These are phyloP conservation scores for Tylochromis polylepis DNA, from an alignment of 2,113 vertebrate species.

Conservation along the genomic window DNA sequence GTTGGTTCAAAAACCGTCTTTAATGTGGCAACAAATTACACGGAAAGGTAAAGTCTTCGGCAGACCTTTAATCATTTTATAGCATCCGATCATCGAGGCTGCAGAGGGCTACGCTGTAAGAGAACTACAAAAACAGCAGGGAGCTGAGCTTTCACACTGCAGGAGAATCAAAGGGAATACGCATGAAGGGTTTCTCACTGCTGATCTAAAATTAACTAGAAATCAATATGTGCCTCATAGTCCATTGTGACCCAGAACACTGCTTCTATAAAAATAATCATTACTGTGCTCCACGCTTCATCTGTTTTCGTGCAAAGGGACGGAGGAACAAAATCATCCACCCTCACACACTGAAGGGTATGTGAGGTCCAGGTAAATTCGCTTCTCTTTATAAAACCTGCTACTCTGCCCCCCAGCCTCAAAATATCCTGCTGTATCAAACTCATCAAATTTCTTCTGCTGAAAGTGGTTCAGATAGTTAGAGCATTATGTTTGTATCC, in stretches of 20 bases:
- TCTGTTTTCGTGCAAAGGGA: neutral
- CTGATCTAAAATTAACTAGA: constrained; percentile 12
- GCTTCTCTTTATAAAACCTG: neutral
- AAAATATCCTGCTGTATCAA: neutral
- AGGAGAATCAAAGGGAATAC: neutral
- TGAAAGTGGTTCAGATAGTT: neutral
- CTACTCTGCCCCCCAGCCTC: neutral
- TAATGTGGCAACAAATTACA: neutral
- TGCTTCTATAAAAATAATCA: neutral
- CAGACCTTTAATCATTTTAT: neutral
- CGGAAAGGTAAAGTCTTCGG: neutral
- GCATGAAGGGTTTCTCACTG: neutral
- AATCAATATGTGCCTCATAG: neutral
- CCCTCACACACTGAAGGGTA: neutral
- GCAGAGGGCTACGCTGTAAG: neutral
- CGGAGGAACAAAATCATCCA: neutral
- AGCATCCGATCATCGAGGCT: neutral
- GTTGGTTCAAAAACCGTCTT: neutral
- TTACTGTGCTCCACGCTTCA: neutral
- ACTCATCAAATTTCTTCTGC: neutral
- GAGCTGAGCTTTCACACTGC: neutral
- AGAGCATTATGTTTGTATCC: neutral
- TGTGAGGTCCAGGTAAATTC: neutral
- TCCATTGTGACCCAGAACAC: neutral
- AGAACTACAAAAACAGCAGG: neutral